Conservation (phyloP, 2,113 vertebrate genomes). For the Geothlypis trichas region DNA sequence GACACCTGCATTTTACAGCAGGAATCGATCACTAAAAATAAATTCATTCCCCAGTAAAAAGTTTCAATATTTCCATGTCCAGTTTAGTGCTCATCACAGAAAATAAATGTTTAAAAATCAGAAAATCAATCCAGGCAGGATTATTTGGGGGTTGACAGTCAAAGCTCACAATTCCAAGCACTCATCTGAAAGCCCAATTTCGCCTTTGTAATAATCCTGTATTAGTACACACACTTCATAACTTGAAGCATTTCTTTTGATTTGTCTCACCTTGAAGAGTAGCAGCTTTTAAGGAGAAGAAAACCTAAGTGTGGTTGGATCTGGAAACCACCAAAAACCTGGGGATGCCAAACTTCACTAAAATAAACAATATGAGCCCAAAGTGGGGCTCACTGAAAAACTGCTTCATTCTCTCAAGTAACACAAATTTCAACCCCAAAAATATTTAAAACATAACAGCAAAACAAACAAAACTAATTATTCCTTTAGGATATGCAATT, state of each 20-base stretch:
- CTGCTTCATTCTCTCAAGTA: neutral
- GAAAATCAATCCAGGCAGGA: neutral
- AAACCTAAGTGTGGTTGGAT: neutral
- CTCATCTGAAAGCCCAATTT: neutral
- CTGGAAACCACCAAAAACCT: neutral
- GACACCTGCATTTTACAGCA: neutral
- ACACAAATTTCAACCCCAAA: neutral
- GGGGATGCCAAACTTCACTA: neutral
- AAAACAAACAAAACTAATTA: neutral
- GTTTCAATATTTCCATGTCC: neutral
- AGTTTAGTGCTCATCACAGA: neutral
- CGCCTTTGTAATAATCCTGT: neutral
- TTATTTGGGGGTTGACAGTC: neutral
- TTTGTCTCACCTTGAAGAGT: neutral
- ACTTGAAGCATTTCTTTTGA: neutral
- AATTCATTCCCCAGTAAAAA: neutral
- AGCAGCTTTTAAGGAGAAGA: neutral
- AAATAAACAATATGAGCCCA: neutral
- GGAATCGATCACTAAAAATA: neutral
- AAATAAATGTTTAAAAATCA: neutral
- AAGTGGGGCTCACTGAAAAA: neutral
- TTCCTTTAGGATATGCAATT: neutral
- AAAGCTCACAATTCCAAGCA: neutral
- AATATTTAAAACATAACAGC: neutral
- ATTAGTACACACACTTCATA: neutral